Conservation (phyloP, 2,113 vertebrate genomes). For the Rhynchomys soricoides region DNA sequence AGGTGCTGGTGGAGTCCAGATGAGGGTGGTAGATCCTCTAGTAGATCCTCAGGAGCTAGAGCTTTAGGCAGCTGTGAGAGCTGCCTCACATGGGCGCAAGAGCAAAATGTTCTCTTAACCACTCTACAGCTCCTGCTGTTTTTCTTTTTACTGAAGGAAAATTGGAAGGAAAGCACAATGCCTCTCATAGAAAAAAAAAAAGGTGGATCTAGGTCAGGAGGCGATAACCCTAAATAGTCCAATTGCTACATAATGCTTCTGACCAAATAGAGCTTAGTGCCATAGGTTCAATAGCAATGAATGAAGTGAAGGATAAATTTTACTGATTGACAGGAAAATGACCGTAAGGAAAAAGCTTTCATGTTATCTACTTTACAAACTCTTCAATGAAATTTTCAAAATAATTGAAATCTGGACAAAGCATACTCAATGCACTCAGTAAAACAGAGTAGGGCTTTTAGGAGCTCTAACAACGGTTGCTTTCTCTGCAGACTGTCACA, state of each 20-base stretch:
- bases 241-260: background rate
- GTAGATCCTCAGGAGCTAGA: background rate
- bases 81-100: background rate
- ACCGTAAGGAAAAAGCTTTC: background rate
- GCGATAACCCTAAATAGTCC: background rate
- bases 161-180: background rate
- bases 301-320: background rate
- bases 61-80: background rate
- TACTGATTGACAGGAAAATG: background rate
- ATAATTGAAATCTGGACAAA: constrained; percentile 2
- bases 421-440: background rate
- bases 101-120: background rate
- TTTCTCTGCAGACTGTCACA: background rate
- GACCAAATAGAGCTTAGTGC: background rate
- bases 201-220: background rate
- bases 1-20: background rate
- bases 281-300: background rate
- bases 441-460: background rate
- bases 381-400: constrained; percentile 14
- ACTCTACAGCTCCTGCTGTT: background rate
- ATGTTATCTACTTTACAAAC: background rate
- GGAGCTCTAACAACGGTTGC: background rate
- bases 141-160: background rate
- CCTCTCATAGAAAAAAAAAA: background rate
- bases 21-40: background rate